Evolutionary conservation across 2,113 vertebrate genomes (phyloP).

Genomic region (Mormyrus iriodes): DNA sequence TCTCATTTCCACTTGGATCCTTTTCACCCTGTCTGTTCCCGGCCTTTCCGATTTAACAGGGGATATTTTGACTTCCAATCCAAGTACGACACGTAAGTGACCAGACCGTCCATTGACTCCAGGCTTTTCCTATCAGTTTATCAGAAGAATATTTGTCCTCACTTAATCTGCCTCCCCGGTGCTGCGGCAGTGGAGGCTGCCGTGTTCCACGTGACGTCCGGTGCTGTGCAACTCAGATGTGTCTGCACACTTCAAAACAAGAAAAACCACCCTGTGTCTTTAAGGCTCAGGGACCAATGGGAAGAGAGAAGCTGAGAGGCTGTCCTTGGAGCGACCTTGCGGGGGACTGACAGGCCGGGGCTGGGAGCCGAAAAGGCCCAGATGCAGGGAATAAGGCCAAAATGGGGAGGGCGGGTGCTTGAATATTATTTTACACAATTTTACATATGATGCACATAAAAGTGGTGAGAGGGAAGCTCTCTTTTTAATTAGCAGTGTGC

Average conservation of each 20-base stretch:
- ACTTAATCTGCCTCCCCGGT: neutral
- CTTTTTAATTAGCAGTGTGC: constrained; percentile 2
- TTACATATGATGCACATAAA: neutral
- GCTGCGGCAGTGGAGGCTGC: neutral
- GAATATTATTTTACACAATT: neutral
- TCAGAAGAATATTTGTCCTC: neutral
- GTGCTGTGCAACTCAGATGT: neutral
- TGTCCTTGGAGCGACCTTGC: constrained; percentile 70
- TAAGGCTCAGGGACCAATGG: constrained; percentile 61
- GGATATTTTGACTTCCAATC: neutral
- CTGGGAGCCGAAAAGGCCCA: constrained; percentile 4
- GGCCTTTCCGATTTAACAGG: neutral
- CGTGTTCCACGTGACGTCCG: neutral
- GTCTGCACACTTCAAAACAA: neutral
- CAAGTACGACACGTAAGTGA: too few relatives aligned
- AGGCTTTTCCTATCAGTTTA: neutral
- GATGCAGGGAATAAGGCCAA: neutral
- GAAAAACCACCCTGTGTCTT: constrained; percentile 51
- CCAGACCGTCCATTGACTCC: neutral
- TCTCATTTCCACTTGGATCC: neutral
- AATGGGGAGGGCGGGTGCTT: neutral
- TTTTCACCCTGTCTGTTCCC: neutral
- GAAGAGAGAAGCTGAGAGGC: constrained; percentile 48
- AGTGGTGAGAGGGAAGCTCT: neutral
- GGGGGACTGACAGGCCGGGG: constrained; percentile 42